Evolutionary conservation across 2,888 invertebrate species (phyloP).

Genomic region (Brassicogethes aeneus): DNA sequence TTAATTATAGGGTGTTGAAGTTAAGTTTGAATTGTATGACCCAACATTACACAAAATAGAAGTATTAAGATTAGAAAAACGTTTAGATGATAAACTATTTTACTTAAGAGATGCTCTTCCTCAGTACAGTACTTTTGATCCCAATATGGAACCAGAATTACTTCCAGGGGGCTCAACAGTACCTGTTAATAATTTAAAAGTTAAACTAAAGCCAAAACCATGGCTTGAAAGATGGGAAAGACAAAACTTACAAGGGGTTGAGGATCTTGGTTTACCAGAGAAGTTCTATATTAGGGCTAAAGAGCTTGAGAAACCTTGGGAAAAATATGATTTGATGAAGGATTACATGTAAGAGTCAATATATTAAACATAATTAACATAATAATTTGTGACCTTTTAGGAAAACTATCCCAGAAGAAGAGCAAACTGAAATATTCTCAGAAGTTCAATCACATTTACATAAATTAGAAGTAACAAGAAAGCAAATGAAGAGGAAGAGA

Average conservation of each 20-base stretch:
- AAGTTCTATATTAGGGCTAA: constrained; percentile 43
- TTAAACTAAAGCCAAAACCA: constrained; percentile 68
- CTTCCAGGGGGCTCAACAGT: constrained; percentile 50
- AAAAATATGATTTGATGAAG: constrained; percentile 91
- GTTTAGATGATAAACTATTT: constrained; percentile 78
- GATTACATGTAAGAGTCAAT: constrained; percentile 59
- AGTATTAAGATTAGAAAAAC: constrained; percentile 83
- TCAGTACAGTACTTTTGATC: constrained; percentile 86
- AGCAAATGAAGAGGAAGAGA: constrained; percentile 52
- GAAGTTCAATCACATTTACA: constrained; percentile 73
- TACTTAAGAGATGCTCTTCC: constrained; percentile 87
- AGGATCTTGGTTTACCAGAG: constrained; percentile 33
- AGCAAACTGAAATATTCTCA: constrained; percentile 74
- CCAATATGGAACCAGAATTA: constrained; percentile 82
- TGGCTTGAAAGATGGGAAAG: constrained; percentile 91
- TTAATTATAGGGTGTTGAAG: constrained; percentile 46
- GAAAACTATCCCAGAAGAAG: constrained; percentile 78
- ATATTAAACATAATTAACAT: constrained; percentile 2
- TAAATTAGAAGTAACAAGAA: constrained; percentile 57
- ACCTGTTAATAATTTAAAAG: constrained; percentile 44
- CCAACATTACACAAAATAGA: constrained; percentile 85
- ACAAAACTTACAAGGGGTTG: constrained; percentile 64
- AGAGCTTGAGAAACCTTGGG: constrained; percentile 62
- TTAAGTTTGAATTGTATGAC: constrained; percentile 84
- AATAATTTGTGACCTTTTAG: constrained; percentile 43